phyloP scores from a whole-genome alignment of 35 echinoderm and acorn worm genomes.

The Acanthaster planci region DNA sequence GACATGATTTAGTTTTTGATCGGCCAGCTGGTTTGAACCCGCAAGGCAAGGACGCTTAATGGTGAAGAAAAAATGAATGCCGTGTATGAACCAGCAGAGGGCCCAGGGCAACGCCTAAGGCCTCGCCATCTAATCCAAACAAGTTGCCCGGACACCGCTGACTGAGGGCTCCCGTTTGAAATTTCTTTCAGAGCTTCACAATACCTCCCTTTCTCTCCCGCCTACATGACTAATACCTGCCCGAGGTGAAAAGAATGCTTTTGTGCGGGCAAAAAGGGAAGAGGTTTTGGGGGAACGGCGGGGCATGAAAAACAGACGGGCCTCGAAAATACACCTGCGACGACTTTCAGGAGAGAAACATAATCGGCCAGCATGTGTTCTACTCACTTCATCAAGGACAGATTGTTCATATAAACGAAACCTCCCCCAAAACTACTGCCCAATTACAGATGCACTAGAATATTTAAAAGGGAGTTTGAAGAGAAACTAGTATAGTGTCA shows the following conservation, averaged over 20 bases:
- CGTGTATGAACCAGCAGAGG: not conserved
- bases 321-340: conserved; percentile 29
- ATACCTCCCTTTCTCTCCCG: conserved; percentile 41
- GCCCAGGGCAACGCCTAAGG: conserved; percentile 8
- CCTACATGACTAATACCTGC: conserved; percentile 47
- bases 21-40: conserved; percentile 33
- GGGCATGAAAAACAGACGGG: conserved; percentile 16
- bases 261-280: conserved; percentile 23
- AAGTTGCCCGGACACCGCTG: conserved; percentile 27
- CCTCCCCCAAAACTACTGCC: not conserved
- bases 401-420: conserved; percentile 12
- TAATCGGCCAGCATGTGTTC: not conserved
- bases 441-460: not conserved
- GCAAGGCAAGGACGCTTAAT: conserved; percentile 23
- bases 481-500: no score
- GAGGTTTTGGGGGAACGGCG: not conserved
- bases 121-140: conserved; percentile 34
- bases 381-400: not conserved
- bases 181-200: conserved; percentile 20
- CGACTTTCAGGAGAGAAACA: not conserved
- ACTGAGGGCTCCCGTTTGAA: conserved; percentile 32
- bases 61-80: conserved; percentile 8
- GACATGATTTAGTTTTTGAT: conserved; percentile 20
- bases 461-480: not conserved
- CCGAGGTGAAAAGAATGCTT: conserved; percentile 24